Evolutionary conservation across 2,888 invertebrate species (phyloP), one percentile per base, ranked within the genome.

Genomic region (Caenorhabditis uteleia): DNA sequence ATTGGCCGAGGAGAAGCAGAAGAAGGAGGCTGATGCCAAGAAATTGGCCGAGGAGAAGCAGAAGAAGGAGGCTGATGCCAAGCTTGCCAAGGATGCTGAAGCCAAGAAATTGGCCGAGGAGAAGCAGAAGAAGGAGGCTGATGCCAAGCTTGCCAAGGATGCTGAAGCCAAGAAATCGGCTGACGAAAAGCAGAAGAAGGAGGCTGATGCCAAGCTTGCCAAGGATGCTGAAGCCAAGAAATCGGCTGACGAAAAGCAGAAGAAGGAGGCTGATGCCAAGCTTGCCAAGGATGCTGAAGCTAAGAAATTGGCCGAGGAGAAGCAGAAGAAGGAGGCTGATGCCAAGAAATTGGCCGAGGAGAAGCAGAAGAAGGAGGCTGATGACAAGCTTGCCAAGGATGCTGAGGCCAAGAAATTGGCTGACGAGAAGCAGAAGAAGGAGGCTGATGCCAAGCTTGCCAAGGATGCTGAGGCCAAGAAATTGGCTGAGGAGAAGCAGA

Each of bases 61-160:
- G 18, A 43, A 43, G 44, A 23, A 23, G 23, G 20, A 43, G 44
- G 51, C 53, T 50, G 29, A 53, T 3, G 51, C n/a, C 18, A 20
- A 51, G 26, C 23, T 50, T 18, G 14, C 18, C 6, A 31, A 38
- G 38, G 10, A 21, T n/a, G n/a, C n/a, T n/a, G n/a, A n/a, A n/a
- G 42, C 21, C 29, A 44, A 44, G 29, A 6, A 4, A 5, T 16
- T 18, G n/a, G 21, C 20, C 6, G 43, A 42, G 8, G 23, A 10
- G 1, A 31, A 49, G 23, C 18, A 26, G 12, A 62, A 62, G 40
- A 42, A 42, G 36, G 55, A 50, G 18, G 31, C 56, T 33, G 53
- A 60, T 2, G 56, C 43, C 23, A 58, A 58, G 51, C 21, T 51
- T 4, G 43, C 26, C 31, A 34, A 54, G 12, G 57, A 57, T 14